Base-by-base conservation (phyloP, 2,888 invertebrate species). In the Drosophila koepferae region DNA sequence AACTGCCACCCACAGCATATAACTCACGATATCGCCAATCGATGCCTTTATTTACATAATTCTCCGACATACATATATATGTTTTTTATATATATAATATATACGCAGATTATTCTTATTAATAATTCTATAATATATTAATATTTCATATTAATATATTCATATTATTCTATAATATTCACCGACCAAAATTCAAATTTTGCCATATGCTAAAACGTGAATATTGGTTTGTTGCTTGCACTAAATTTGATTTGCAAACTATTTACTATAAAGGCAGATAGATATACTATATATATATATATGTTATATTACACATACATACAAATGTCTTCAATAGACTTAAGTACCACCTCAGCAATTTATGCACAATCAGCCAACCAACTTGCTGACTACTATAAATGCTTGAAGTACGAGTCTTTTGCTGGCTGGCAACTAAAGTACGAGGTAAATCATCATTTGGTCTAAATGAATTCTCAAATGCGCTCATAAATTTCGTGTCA, bases 401-500 rank as follows among this genome's bases (percentile, higher is more conserved):
- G 63, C 14, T 14, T 53, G 14, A 53, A 49, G 49, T 46, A 7
- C 23, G 14, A 14, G 46, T 31, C n/a, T 49, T 53, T 49, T 34
- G 23, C 38, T 31, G 20, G 28, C 44, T 56, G 43, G 20, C 16
- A 65, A 56, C 68, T 61, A 51, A 61, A 54, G 28, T 55, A 48
- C 55, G 53, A 46, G 74, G 62, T 69, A 74, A 70, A 66, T 67
- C 67, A 74, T 81, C 72, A 69, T 77, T 77, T 34, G 51, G 44
- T 31, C 48, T 28, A 65, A 80, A 79, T 79, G 73, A 73, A 65
- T 70, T 49, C 64, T 66, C 56, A 72, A 80, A 77, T 81, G 64
- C 43, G 81, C 38, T 34, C 78, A 81, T 80, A 80, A 80, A 77
- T 74, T 77, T 74, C 58, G 55, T 65, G 56, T 56, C 68, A 51